Conservation (phyloP, 2,113 vertebrate genomes). For the Leptobrachium ailaonicum region DNA sequence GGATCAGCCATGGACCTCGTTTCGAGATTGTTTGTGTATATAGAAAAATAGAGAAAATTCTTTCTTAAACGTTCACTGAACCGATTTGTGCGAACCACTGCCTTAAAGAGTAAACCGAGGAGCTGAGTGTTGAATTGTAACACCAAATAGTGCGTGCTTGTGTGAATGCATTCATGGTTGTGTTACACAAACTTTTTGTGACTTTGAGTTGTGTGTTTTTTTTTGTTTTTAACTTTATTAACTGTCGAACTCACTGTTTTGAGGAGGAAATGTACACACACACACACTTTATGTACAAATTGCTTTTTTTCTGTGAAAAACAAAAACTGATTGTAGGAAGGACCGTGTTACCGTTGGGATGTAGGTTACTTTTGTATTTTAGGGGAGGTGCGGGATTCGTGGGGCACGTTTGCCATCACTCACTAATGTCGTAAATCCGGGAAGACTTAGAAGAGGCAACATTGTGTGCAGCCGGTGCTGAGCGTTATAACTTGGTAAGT, state of each 20-base stretch:
- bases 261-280: conserved; percentile 55
- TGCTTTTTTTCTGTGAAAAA: conserved; percentile 63
- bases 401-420: neutral
- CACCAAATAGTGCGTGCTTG: conserved; percentile 76
- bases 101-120: conserved; percentile 79
- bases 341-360: conserved; percentile 29
- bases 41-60: conserved; percentile 11
- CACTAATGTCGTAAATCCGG: neutral
- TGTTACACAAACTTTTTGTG: conserved; percentile 65
- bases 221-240: conserved; percentile 65
- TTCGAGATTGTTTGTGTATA: conserved; percentile 38
- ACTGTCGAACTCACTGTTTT: conserved; percentile 37
- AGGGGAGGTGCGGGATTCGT: neutral
- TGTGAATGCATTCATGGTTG: conserved; percentile 54
- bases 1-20: conserved; percentile 70
- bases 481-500: neutral
- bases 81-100: conserved; percentile 87
- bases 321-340: conserved; percentile 30
- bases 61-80: conserved; percentile 66
- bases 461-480: neutral
- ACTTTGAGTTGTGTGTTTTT: conserved; percentile 65
- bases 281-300: conserved; percentile 56
- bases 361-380: neutral
- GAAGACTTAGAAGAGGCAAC: neutral
- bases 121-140: conserved; percentile 67